These are phyloP conservation scores for Anguilla obscura DNA, from an alignment of 2,797 vertebrate genomes.

Conservation along the genomic window DNA sequence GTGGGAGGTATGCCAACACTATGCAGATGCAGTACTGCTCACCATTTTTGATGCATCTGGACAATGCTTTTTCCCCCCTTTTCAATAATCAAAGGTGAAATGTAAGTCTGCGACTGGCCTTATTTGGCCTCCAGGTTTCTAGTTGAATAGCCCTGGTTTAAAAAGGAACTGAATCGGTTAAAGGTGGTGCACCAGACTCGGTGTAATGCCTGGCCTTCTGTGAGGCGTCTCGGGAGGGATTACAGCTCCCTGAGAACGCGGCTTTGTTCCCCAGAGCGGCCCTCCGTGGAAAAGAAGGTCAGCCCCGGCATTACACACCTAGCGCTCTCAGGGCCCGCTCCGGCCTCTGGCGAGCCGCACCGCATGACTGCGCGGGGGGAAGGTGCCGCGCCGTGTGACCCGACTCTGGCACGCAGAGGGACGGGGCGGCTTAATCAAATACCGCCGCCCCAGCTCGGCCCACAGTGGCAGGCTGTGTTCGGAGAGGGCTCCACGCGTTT, in stretches of 20 bases:
- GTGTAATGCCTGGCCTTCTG: neutral
- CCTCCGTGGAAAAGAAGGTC: neutral
- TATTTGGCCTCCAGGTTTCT: neutral
- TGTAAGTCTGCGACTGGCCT: neutral
- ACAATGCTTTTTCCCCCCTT: neutral
- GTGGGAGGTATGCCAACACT: neutral
- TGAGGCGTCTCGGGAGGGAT: neutral
- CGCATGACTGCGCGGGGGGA: neutral
- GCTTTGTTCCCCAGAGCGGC: neutral
- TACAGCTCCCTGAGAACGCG: constrained; percentile 11
- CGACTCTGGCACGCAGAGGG: neutral
- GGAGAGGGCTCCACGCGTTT: neutral
- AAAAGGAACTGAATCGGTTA: neutral
- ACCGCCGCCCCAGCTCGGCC: neutral
- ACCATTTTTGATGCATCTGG: neutral
- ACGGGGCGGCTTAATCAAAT: constrained; percentile 3
- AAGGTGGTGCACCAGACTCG: neutral
- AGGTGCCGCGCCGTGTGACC: neutral
- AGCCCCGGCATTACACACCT: neutral
- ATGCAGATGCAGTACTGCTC: neutral
- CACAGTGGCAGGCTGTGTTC: constrained; percentile 5
- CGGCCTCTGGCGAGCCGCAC: neutral
- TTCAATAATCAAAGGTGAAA: neutral
- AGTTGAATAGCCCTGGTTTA: neutral
- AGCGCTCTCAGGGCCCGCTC: neutral